Conservation (phyloP, 1,140 invertebrate genomes). For the Drosophila nasuta region DNA sequence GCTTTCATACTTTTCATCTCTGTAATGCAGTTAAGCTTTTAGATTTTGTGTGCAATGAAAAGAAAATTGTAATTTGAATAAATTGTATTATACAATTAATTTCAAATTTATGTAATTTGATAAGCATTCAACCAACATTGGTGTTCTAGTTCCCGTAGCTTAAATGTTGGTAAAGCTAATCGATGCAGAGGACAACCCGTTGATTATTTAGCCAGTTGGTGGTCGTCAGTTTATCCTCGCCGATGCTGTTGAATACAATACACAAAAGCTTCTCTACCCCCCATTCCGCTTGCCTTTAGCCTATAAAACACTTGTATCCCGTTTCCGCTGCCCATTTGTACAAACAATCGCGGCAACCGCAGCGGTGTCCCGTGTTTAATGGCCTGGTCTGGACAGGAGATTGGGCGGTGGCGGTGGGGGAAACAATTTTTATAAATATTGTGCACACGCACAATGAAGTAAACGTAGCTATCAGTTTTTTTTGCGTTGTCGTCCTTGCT, state of each 20-base stretch:
- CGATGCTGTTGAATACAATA: neutral
- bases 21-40: too few species aligned
- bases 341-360: conserved; percentile 36
- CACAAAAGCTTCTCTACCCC: neutral
- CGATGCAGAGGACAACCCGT: too few species aligned
- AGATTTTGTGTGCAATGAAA: too few species aligned
- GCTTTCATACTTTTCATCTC: too few species aligned
- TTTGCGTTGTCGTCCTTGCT: conserved; percentile 32
- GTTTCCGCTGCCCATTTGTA: conserved; percentile 47
- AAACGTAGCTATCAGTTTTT: conserved; percentile 34
- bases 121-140: too few species aligned
- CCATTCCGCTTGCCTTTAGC: conserved; percentile 10
- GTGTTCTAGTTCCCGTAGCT: too few species aligned
- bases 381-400: conserved; percentile 41
- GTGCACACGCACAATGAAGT: conserved; percentile 48
- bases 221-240: neutral
- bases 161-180: too few species aligned
- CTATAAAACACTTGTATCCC: conserved; percentile 37
- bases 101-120: too few species aligned
- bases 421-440: conserved; percentile 72
- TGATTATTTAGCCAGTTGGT: too few species aligned
- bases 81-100: too few species aligned
- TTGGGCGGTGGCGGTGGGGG: neutral
- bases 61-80: too few species aligned
- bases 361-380: conserved; percentile 59